phyloP scores from a whole-genome alignment of 1,140 invertebrate genomes.

The Sinella curviseta region DNA sequence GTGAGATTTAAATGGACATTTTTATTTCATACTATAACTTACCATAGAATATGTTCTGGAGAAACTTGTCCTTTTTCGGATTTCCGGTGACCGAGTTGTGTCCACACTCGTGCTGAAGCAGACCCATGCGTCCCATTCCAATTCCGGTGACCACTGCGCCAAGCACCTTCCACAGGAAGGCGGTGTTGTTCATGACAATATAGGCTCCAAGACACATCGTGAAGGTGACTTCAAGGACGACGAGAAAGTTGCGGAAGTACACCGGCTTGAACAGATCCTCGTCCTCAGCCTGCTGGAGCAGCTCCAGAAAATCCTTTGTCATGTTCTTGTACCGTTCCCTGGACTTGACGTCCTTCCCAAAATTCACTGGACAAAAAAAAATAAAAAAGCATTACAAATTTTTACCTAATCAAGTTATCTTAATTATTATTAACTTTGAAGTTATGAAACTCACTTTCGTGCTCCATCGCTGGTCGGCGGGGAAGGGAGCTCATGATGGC shows the following conservation, averaged over 20 bases:
- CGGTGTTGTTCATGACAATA: neutral
- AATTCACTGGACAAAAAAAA: conserved; percentile 9
- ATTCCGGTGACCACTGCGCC: conserved; percentile 4
- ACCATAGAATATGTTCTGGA: conserved; percentile 27
- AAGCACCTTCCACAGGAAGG: conserved; percentile 10
- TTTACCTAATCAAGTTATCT: neutral
- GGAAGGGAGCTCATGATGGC: conserved; percentile 24
- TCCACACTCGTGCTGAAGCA: conserved; percentile 22
- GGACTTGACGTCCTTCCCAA: neutral
- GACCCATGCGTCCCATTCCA: conserved; percentile 27
- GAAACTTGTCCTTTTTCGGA: neutral
- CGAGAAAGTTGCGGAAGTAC: conserved; percentile 17
- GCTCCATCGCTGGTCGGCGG: neutral
- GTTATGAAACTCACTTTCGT: conserved; percentile 15
- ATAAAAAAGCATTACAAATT: neutral
- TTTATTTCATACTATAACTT: neutral
- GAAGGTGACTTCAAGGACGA: conserved; percentile 15
- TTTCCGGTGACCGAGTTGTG: conserved; percentile 23
- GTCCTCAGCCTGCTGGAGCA: neutral
- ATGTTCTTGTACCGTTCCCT: conserved; percentile 5
- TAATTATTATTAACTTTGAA: neutral
- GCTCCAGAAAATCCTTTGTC: conserved; percentile 6
- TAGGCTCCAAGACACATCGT: conserved; percentile 9
- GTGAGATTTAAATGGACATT: neutral
- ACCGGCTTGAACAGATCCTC: conserved; percentile 25